Conservation (phyloP, 2,113 vertebrate species). For the Sisor rabdophorus region DNA sequence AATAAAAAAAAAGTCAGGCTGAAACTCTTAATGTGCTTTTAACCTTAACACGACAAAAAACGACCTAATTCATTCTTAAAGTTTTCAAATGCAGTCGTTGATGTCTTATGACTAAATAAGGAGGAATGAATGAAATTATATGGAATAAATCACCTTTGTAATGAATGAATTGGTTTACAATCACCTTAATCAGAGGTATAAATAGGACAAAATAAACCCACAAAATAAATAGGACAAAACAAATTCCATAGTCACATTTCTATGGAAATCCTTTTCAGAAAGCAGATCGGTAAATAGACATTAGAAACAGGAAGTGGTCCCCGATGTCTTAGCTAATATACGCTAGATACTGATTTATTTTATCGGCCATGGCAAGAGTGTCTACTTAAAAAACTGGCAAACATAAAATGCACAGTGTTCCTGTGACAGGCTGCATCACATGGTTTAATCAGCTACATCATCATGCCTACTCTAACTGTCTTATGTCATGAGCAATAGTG, state of each 20-base stretch:
- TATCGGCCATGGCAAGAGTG: slow-evolving; percentile 10
- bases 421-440: slow-evolving; percentile 25
- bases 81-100: not conserved
- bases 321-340: not conserved
- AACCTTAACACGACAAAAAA: not conserved
- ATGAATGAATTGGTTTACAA: no score
- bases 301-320: slow-evolving; percentile 25
- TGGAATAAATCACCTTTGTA: slow-evolving; percentile 13
- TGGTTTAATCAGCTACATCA: slow-evolving; percentile 33
- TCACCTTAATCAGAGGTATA: slow-evolving; percentile 12
- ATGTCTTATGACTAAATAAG: not conserved
- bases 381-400: slow-evolving; percentile 9
- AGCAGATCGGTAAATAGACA: slow-evolving; percentile 19
- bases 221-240: no score
- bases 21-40: slow-evolving; percentile 3
- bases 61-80: not conserved
- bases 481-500: slow-evolving; percentile 39
- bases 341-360: slow-evolving; percentile 20
- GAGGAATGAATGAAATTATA: not conserved
- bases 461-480: slow-evolving; percentile 10
- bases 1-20: not conserved
- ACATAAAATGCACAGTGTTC: not conserved
- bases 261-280: slow-evolving; percentile 20
- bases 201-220: not conserved
- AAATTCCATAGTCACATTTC: no score